Evolutionary conservation across 2,113 vertebrate genomes (phyloP), one percentile per base, ranked within the genome.

Genomic region (Thinocorus orbignyianus): DNA sequence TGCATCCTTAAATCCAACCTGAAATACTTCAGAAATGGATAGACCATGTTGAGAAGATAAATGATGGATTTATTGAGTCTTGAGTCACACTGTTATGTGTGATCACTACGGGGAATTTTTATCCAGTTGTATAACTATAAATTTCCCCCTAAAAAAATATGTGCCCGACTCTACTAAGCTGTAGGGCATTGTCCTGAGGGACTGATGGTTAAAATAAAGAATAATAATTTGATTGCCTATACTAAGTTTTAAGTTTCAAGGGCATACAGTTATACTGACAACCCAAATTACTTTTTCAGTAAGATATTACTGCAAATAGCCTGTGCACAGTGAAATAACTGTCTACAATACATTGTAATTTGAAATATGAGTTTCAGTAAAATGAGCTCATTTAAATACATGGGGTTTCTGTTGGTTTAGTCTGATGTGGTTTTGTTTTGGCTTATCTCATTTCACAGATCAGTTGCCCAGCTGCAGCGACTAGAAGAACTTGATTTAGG

Each of bases 401-500:
- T 57, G 46, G 57, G 26, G n/a, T 93, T 97, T 92, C 93, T 96
- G 60, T 95, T 95, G 55, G 35, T 44, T 95, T 95, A 94, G 62
- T 85, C n/a, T 52, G 73, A 61, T 64, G 81, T 83, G 37, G 87
- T 84, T 96, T 95, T 90, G 55, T 81, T 95, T 78, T 83, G 74
- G 81, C 44, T 94, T 81, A 97, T 88, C 78, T 82, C 84, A 70
- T 88, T 80, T 95, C 72, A 80, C 87, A 99, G 99, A 97, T 99
- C 99, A 81, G 97, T 99, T 90, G 98, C 99, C 74, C 98, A 98
- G 81, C 99, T 99, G 41, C 98, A 98, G 81, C 98, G 98, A 98
- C 98, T 99, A 93, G 99, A 99, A 98, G 99, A 99, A 97, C 99
- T 99, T 74, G 99, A 99, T 97, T 97, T 99, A 96, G 99, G 99